A percentile compares a stretch with the other conserved stretches of the same genome.
Conservation (phyloP, 2,888 invertebrate species). For the Dasypolia templi region DNA sequence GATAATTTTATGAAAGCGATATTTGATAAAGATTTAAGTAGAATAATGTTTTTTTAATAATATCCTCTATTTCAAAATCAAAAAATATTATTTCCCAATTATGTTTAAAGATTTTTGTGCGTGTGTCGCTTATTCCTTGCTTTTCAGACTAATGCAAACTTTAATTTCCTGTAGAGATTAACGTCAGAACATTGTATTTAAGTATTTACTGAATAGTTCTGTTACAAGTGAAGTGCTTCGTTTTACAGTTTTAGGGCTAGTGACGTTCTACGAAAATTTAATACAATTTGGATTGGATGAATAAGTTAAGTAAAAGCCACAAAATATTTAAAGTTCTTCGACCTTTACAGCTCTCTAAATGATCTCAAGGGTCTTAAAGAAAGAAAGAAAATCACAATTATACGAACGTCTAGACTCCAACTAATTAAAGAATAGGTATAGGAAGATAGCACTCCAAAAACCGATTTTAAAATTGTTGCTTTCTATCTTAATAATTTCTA, state of each 20-base stretch:
- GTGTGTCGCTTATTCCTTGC: background rate
- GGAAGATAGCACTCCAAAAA: constrained; percentile 60
- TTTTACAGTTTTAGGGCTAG: constrained; percentile 20
- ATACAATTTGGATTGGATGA: constrained; percentile 5
- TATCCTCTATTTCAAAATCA: background rate
- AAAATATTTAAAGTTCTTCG: constrained; percentile 22
- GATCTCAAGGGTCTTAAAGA: background rate
- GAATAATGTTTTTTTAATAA: background rate
- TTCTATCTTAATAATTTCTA: constrained; percentile 83
- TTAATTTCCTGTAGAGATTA: constrained; percentile 48
- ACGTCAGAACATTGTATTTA: constrained; percentile 13
- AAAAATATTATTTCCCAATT: background rate
- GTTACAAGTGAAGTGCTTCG: constrained; percentile 14
- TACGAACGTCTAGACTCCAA: constrained; percentile 42
- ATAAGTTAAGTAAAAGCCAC: constrained; percentile 1
- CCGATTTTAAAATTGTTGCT: constrained; percentile 79
- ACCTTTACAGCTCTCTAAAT: constrained; percentile 4
- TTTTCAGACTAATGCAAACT: constrained; percentile 26
- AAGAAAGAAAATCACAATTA: background rate
- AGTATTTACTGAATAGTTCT: constrained; percentile 30
- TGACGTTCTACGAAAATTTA: constrained; percentile 28
- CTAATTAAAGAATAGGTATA: constrained; percentile 42
- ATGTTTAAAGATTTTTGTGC: background rate
- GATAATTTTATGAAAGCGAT: constrained; percentile 6
- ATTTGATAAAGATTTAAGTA: background rate